Base-by-base conservation (phyloP, 2,113 vertebrate genomes). In the Campylomormyrus numenius region DNA sequence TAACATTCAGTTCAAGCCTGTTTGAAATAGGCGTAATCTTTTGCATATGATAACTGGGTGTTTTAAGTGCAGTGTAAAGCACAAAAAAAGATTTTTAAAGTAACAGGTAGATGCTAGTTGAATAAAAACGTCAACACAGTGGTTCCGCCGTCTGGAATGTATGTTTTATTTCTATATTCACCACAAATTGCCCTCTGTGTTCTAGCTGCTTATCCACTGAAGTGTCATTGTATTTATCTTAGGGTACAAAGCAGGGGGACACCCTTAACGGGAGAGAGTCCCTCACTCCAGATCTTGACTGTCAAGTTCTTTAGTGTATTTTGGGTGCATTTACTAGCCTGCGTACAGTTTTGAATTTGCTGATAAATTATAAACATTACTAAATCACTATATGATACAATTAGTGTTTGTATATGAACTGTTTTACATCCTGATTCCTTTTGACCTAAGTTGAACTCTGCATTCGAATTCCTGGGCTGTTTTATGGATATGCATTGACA, bases 31-130 rank as follows among this genome's bases (percentile, higher is more conserved):
- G 49, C 92, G 89, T 92, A 91, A 90, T 91, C 92, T 90, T 90
- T 92, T 91, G 91, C 91, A 92, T 93, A 94, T 89, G 92, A 93
- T 94, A 91, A 91, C 46, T 89, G 91, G 77, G 93, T 95, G 94
- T 95, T 96, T 95, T 94, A 95, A 95, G 95, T 95, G 93, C 92
- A 93, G 92, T 95, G 93, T 95, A 94, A 95, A 95, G 94, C 94
- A 93, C 92, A 95, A 94, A 93, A 58, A 94, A 93, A 83, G 92
- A 92, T 95, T 96, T 96, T 84, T 85, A 89, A 89, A 56, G 93
- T 95, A 95, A 94, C 85, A 91, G 91, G 13, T 93, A 92, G 93
- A 95, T 94, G 93, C 94, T 94, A 95, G 92, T 94, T 94, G 91
- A 95, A 95, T 95, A 95, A 96, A 95, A 93, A 92, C 94, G 92